Evolutionary conservation across 2,888 invertebrate species (phyloP).

Genomic region (Lingula anatina): DNA sequence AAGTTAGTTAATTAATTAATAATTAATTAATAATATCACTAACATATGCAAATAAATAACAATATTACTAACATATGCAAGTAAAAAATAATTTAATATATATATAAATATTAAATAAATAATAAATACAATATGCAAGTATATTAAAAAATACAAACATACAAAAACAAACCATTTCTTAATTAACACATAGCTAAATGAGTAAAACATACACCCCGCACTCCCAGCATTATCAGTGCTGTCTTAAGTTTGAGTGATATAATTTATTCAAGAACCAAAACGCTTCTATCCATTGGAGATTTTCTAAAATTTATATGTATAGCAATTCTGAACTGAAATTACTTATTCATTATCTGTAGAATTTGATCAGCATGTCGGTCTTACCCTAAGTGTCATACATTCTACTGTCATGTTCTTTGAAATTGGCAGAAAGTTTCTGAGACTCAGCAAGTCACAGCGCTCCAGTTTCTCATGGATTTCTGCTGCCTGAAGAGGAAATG

Average conservation of each 20-base stretch:
- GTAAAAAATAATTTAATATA: not conserved
- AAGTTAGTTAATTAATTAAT: constrained; percentile 5
- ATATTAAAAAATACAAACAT: no score
- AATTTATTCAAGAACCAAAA: not conserved
- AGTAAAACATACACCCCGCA: no score
- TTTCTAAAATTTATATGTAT: not conserved
- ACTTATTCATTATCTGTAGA: no score
- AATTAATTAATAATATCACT: not conserved
- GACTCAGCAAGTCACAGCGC: constrained; percentile 26
- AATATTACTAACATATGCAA: not conserved
- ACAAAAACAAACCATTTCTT: no score
- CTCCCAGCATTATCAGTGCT: no score
- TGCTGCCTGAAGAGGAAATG: constrained; percentile 19
- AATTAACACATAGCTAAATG: no score
- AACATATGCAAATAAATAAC: not conserved
- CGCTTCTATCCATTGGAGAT: not conserved
- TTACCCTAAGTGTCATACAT: constrained; percentile 35
- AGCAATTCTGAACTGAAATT: no score
- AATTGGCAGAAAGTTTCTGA: constrained; percentile 26
- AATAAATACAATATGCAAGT: no score
- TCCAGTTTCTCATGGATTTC: constrained; percentile 19
- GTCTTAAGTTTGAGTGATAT: no score
- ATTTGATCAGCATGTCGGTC: not conserved
- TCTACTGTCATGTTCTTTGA: constrained; percentile 35
- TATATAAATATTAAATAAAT: not conserved